A percentile compares a stretch with the other conserved stretches of the same genome.
These are phyloP conservation scores for Pangasianodon hypophthalmus DNA, from an alignment of 2,113 vertebrate genomes.

Conservation along the genomic window DNA sequence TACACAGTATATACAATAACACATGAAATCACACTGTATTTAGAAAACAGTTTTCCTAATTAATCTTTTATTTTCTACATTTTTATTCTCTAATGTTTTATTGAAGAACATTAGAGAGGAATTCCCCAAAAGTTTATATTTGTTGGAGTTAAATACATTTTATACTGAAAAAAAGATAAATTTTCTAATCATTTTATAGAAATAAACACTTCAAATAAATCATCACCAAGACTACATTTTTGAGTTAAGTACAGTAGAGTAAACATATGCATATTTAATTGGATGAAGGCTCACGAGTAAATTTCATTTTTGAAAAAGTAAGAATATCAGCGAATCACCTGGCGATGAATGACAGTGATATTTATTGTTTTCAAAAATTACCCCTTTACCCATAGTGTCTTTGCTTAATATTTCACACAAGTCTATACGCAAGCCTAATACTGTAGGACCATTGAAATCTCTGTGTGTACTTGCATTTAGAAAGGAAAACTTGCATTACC, in stretches of 20 bases:
- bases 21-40: neutral
- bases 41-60: neutral
- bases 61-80: neutral
- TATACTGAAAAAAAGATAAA: neutral
- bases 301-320: neutral
- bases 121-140: too few species aligned
- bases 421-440: neutral
- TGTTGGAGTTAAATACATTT: too few species aligned
- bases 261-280: neutral
- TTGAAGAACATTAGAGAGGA: neutral
- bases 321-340: neutral
- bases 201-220: neutral
- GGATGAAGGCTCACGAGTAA: neutral
- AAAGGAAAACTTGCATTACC: constrained; percentile 74
- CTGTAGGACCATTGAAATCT: neutral
- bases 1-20: too few species aligned
- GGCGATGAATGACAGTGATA: neutral
- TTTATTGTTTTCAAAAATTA: neutral
- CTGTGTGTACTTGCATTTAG: neutral
- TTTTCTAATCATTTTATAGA: too few species aligned
- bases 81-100: too few species aligned
- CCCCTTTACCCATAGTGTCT: too few species aligned
- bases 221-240: neutral
- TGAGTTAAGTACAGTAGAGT: neutral
- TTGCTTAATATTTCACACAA: neutral